These are phyloP conservation scores for Hemicrepidius hirtus DNA, from an alignment of 2,888 invertebrate genomes.

Conservation along the genomic window DNA sequence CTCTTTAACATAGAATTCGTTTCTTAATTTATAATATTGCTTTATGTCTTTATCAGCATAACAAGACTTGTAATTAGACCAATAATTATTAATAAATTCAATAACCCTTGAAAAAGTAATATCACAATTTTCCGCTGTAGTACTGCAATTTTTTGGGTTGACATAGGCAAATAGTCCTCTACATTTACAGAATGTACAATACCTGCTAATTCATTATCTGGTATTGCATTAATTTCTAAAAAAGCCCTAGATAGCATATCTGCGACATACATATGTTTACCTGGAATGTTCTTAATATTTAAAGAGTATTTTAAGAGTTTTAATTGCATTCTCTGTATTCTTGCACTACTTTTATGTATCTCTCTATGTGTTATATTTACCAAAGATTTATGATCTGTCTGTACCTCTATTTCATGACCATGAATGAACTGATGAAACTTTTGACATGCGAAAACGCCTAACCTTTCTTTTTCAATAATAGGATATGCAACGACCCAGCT, in stretches of 20 bases:
- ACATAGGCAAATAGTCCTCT: neutral
- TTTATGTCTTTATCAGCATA: conserved; percentile 4
- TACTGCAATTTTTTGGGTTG: too few species aligned
- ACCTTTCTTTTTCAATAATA: too few species aligned
- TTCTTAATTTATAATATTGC: conserved; percentile 26
- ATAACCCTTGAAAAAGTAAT: too few species aligned
- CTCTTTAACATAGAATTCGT: conserved; percentile 18
- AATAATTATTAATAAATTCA: too few species aligned
- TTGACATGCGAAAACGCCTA: too few species aligned
- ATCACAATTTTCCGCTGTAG: too few species aligned
- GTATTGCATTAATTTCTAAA: neutral
- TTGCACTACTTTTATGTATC: conserved; percentile 21
- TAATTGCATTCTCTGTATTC: conserved; percentile 18
- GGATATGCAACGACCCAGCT: too few species aligned
- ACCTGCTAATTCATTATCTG: neutral
- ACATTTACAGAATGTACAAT: neutral
- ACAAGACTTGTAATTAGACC: too few species aligned
- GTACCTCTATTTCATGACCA: conserved; percentile 26
- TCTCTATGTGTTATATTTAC: conserved; percentile 39
- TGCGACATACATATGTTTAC: neutral
- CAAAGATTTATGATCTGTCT: conserved; percentile 47
- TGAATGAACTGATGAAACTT: conserved; percentile 36
- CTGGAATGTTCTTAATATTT: neutral
- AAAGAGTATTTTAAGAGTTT: conserved; percentile 12
- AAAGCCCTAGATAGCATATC: conserved; percentile 4